These are phyloP conservation scores for Chionoecetes opilio DNA, from an alignment of 1,140 invertebrate genomes.

Conservation along the genomic window DNA sequence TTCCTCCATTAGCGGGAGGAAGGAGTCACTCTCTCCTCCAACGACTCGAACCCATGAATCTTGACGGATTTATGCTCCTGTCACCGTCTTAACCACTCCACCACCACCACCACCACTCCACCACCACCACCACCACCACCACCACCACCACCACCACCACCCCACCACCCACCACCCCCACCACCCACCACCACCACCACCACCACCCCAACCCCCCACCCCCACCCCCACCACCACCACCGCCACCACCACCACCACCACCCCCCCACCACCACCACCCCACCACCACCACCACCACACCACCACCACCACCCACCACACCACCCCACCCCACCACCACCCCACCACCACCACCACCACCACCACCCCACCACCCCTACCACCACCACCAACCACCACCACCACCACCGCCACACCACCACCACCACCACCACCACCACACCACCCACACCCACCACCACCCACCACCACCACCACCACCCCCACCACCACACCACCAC, in stretches of 20 bases:
- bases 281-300: neutral
- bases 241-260: neutral
- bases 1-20: neutral
- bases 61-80: conserved; percentile 19
- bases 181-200: neutral
- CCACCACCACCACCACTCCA: conserved; percentile 2
- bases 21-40: neutral
- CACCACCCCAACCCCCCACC: too few species aligned
- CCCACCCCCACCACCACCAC: neutral
- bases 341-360: neutral
- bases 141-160: neutral
- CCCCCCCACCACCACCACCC: neutral
- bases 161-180: too few species aligned
- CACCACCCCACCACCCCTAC: neutral
- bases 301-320: too few species aligned
- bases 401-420: neutral
- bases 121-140: conserved; percentile 1
- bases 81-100: conserved; percentile 3
- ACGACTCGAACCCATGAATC: neutral
- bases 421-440: too few species aligned
- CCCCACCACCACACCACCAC: neutral
- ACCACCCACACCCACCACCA: too few species aligned
- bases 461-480: neutral
- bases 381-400: neutral
- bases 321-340: too few species aligned